Base-by-base conservation (phyloP, 2,888 invertebrate species). In the Torymus aiolomorphi region DNA sequence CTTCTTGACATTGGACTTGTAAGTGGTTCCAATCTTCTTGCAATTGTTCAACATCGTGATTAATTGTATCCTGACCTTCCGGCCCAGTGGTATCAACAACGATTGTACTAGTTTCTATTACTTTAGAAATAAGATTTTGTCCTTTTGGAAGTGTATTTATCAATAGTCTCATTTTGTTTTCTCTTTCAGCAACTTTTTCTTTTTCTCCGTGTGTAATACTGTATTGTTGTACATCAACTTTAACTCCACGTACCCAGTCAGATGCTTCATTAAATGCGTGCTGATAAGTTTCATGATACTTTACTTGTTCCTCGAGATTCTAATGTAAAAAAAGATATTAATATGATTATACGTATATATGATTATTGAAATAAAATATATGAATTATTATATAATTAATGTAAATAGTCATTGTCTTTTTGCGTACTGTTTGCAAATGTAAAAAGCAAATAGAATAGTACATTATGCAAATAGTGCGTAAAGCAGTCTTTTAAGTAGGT, bases 171-270 rank as follows among this genome's bases (percentile, higher is more conserved):
- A 97, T 93, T 86, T 94, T 95, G 69, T 93, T 93, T 51, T 96
- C 93, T 88, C 97, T 96, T 84, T 95, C 94, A 77, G 95, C 92
- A 0, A 96, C 94, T 74, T 94, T 93, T 70, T 95, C 94, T 84
- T 95, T 95, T 87, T 97, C 97, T 2, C 97, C 97, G 87, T 97
- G 97, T 0, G 96, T 95, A 88, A 97, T 97, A 2, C 96, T 94
- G 84, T 95, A 95, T 85, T 96, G 95, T 87, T 97, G 97, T 49
- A 97, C 93, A 83, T 96, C 95, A n/a, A 95, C 92, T 86, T 95
- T 94, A 16, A 94, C 93, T 86, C 94, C 94, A 49, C 96, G 93
- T 31, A 98, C 93, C 96, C 96, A 97, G 84, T 98, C 97, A 77
- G 95, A 94, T 78, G 96, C 95, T 85, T 94, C 95, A 86, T 95